Evolutionary conservation across 2,113 vertebrate species (phyloP), one percentile per base, ranked within the genome.

Genomic region (Tragelaphus scriptus): DNA sequence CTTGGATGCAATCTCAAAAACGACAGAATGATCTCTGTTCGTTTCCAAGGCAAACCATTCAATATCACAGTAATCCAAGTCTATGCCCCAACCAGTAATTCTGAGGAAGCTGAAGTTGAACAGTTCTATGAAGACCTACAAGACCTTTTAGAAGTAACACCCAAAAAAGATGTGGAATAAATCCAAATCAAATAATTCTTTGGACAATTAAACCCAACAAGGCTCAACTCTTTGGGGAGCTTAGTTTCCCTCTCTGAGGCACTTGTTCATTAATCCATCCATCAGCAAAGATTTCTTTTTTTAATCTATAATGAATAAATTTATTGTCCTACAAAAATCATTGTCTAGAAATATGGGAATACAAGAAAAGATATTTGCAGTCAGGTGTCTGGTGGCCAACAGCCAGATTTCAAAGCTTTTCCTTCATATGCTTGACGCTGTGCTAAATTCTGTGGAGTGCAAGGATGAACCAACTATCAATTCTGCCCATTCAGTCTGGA

Each of bases 301-400:
- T 36, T 99, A 99, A 99, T 98, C 99, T 99, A 99, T 97, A 99
- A 99, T 99, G 99, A 99, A 99, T 99, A 99, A 99, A 99, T 99
- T 99, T 99, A 99, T 99, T 99, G 99, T 99, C 99, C 99, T 99
- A 99, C 99, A 99, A 99, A 99, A 99, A 99, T 99, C 99, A 99
- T 99, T 99, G 99, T 99, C 97, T 99, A 99, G 99, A 99, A 99
- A 99, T 99, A 99, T 99, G 99, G 99, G 99, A 99, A 99, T 99
- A 99, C 99, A 99, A 99, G 99, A 99, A 99, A 98, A 99, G 98
- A 98, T 98, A 98, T 99, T 98, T 99, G 99, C 98, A 99, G 99
- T 99, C 98, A 98, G 99, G 99, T 98, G 98, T 98, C 99, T 99
- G 99, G 99, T 99, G 99, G 99, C 99, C 99, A 99, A 99, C 99